phyloP scores from a whole-genome alignment of 2,888 invertebrate genomes.

The Tipula confusa region DNA sequence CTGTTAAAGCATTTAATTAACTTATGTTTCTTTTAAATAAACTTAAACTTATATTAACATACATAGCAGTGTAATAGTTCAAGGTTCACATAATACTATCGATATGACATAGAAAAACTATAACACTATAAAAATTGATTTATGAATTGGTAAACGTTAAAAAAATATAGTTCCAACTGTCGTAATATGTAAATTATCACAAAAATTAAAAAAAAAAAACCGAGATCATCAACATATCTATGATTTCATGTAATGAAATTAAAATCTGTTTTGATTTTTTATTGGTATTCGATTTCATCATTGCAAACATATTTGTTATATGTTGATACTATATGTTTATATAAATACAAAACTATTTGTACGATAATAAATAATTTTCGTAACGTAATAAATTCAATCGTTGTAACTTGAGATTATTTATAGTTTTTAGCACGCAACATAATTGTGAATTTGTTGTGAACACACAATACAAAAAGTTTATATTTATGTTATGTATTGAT shows the following conservation, averaged over 20 bases:
- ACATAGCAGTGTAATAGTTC: not conserved
- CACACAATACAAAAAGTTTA: not conserved
- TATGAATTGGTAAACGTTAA: not conserved
- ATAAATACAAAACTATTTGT: not conserved
- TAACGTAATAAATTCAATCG: not conserved
- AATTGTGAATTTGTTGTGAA: not conserved
- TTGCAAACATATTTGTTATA: not conserved
- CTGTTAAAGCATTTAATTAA: not conserved
- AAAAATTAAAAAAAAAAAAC: no score
- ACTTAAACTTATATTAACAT: not conserved
- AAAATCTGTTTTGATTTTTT: not conserved
- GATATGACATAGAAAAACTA: not conserved
- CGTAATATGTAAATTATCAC: not conserved
- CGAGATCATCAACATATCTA: not conserved
- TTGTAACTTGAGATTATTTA: not conserved
- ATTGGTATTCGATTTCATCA: not conserved
- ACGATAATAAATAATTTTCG: not conserved
- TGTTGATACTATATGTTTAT: not conserved
- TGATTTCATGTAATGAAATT: not conserved
- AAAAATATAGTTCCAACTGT: not conserved
- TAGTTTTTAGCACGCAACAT: not conserved
- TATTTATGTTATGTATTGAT: not conserved
- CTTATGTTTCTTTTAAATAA: not conserved
- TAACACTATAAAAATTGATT: not conserved
- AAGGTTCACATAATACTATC: not conserved